Conservation (phyloP, 2,113 vertebrate species). For the Phalacrocorax brasilianus region DNA sequence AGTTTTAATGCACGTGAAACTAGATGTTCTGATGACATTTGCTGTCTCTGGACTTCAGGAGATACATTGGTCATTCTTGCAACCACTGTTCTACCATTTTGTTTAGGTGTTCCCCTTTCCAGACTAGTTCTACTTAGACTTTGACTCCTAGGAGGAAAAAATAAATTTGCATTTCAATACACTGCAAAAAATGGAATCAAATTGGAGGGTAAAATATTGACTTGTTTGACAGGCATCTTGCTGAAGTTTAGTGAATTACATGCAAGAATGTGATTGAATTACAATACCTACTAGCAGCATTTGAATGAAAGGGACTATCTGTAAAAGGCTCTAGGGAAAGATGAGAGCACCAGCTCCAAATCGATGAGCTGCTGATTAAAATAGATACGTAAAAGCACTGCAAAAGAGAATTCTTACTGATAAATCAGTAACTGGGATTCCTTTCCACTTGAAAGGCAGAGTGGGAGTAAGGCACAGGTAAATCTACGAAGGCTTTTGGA, state of each 20-base stretch:
- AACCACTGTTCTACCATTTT: neutral
- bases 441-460: neutral
- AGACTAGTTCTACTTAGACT: neutral
- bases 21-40: neutral
- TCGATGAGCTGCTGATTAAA: neutral
- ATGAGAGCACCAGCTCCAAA: neutral
- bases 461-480: neutral
- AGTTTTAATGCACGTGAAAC: constrained; percentile 31
- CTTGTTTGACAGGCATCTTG: neutral
- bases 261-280: constrained; percentile 17
- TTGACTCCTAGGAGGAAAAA: neutral
- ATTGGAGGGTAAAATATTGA: constrained; percentile 27
- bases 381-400: neutral
- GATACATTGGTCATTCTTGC: neutral
- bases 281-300: neutral
- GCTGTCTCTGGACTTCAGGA: neutral
- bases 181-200: neutral
- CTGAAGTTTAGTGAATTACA: constrained; percentile 18
- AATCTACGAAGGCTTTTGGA: neutral
- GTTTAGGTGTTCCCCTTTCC: neutral
- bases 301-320: neutral
- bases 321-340: neutral
- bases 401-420: neutral
- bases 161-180: constrained; percentile 20
- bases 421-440: neutral